phyloP scores from a whole-genome alignment of 2,888 invertebrate genomes.

The Metalampra italica region DNA sequence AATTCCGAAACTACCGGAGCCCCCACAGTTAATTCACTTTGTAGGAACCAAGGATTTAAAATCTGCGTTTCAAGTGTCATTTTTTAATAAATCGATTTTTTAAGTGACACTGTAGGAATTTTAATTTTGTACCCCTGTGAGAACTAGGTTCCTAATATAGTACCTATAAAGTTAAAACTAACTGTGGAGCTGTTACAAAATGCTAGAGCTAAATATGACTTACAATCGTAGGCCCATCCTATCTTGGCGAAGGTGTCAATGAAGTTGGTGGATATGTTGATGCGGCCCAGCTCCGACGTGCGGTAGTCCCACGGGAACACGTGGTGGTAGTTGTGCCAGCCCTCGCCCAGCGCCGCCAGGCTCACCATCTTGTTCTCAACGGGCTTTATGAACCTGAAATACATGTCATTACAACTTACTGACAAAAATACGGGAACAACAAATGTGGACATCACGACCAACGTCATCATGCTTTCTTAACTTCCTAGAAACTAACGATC shows the following conservation, averaged over 20 bases:
- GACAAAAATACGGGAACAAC: too few relatives aligned
- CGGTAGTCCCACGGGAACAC: constrained; percentile 86
- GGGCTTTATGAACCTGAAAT: constrained; percentile 82
- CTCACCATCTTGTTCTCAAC: constrained; percentile 86
- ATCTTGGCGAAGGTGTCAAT: constrained; percentile 88
- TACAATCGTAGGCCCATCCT: constrained; percentile 90
- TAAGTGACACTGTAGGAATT: too few relatives aligned
- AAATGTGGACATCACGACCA: background rate
- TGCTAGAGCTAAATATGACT: constrained; percentile 30
- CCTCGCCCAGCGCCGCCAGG: constrained; percentile 87
- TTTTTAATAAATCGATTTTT: too few relatives aligned
- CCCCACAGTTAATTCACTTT: too few relatives aligned
- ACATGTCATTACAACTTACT: background rate
- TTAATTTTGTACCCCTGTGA: too few relatives aligned
- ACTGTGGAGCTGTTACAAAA: too few relatives aligned
- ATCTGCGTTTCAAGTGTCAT: too few relatives aligned
- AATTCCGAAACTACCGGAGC: too few relatives aligned
- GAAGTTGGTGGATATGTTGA: constrained; percentile 88
- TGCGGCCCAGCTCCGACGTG: constrained; percentile 82
- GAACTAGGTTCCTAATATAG: too few relatives aligned
- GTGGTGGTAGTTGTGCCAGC: constrained; percentile 92
- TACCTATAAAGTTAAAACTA: too few relatives aligned
- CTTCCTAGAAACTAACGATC: too few relatives aligned
- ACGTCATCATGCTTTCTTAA: background rate
- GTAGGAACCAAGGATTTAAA: too few relatives aligned